Conservation (phyloP, 2,797 vertebrate species). For the Urosaurus nigricauda region DNA sequence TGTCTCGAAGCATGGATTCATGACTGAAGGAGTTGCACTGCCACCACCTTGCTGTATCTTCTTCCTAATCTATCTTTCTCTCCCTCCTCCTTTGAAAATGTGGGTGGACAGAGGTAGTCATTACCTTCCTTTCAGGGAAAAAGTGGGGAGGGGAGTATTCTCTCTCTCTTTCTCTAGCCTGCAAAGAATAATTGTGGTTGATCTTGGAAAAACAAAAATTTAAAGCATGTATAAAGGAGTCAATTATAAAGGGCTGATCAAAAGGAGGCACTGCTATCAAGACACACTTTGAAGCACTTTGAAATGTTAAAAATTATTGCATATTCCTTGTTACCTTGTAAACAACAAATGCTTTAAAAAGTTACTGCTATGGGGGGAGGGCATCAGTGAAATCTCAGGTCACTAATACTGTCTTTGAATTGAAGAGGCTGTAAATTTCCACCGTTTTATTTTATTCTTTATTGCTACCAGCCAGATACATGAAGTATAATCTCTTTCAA, state of each 20-base stretch:
- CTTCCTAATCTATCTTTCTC: no score
- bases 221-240: background rate
- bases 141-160: no score
- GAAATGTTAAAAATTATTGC: constrained; percentile 14
- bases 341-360: constrained; percentile 39
- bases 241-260: constrained; percentile 18
- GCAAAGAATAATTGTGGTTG: background rate
- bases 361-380: constrained; percentile 37
- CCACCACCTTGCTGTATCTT: background rate
- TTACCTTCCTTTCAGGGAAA: background rate
- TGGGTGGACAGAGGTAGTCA: background rate
- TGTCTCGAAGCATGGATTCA: background rate
- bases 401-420: constrained; percentile 52
- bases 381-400: constrained; percentile 43
- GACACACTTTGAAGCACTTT: constrained; percentile 29
- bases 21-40: background rate
- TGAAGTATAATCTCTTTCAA: constrained; percentile 60
- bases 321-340: constrained; percentile 30
- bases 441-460: constrained; percentile 56
- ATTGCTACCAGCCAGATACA: constrained; percentile 48
- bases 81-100: background rate
- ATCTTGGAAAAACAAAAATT: constrained; percentile 16
- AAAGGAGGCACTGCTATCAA: background rate
- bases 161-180: background rate
- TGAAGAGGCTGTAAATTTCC: constrained; percentile 60